These are phyloP conservation scores for Zoroaster sp. DNA, from an alignment of 53 echinoderm and acorn worm genomes.

Conservation along the genomic window DNA sequence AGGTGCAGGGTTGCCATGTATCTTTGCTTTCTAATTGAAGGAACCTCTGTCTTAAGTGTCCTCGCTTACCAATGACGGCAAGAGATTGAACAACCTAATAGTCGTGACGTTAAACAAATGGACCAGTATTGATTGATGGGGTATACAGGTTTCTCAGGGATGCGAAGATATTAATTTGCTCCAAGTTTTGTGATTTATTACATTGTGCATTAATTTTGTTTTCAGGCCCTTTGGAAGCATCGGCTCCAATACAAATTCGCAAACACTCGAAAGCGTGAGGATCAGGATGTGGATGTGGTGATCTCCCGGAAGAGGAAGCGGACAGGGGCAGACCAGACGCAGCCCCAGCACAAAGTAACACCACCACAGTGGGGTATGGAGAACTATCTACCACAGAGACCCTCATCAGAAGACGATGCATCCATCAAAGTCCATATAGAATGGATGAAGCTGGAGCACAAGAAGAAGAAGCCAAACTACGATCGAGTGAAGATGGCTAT, in stretches of 20 bases:
- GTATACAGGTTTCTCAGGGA: not conserved
- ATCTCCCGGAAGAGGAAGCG: not conserved
- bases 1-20: not conserved
- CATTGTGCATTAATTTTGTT: not conserved
- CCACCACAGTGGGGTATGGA: not conserved
- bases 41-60: not conserved
- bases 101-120: not conserved
- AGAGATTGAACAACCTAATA: not conserved
- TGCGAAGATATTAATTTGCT: not conserved
- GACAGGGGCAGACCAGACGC: not conserved
- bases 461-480: constrained; percentile 16
- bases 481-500: not conserved
- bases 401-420: constrained; percentile 30
- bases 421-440: not conserved
- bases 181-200: not conserved
- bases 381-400: constrained; percentile 19
- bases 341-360: not conserved
- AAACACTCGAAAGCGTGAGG: not conserved
- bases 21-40: not conserved
- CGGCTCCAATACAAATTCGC: not conserved
- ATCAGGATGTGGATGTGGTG: not conserved
- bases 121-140: not conserved
- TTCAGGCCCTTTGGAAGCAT: not conserved
- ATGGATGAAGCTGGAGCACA: constrained; percentile 20
- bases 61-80: not conserved